Evolutionary conservation across 37 sponge, comb jelly and placozoan species (phyloP), one percentile per base, ranked within the genome.

Genomic region (Halisarca cf. caerulea): DNA sequence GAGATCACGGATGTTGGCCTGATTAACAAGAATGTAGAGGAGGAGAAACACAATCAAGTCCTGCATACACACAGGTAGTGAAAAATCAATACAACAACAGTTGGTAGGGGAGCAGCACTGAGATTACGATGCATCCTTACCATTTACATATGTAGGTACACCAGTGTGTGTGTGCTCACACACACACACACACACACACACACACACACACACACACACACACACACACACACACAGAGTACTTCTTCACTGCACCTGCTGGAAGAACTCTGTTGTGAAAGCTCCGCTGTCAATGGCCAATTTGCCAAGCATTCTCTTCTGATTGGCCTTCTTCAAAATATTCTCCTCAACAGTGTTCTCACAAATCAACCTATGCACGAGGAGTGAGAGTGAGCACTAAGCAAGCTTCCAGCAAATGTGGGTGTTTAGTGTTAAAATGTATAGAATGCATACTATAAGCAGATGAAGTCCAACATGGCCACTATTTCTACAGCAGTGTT

Each of bases 321-420:
- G 99, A 59, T 91, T 93, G 37, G 99, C 97, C 78, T 99, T 99
- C 90, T 99, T 99, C 86, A 99, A 64, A 72, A 99, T 96, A 41
- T 99, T 99, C 87, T 96, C 95, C 71, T 99, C 99, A 0, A 99
- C 90, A 0, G 99, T 99, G 53, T 89, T 82, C 80, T 90, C 90
- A 82, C 94, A 94, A 3, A 99, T 81, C 87, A 99, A 61, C 60
- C 98, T 95, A 23, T 27, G 3, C 0, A 18, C 34, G 27, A 82
- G 15, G 39, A 6, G 47, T 9, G 81, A 25, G 33, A 61, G 34
- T 42, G 58, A 20, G 34, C 39, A 84, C 42, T 62, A 33, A 41
- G 61, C 8, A 6, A n/a, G n/a, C 32, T 41, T 70, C n/a, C 34
- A 71, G 70, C 51, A 47, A 6, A 47, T n/a, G n/a, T n/a, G n/a